phyloP scores from a whole-genome alignment of 2,888 invertebrate species.

The Eurytoma californica region DNA sequence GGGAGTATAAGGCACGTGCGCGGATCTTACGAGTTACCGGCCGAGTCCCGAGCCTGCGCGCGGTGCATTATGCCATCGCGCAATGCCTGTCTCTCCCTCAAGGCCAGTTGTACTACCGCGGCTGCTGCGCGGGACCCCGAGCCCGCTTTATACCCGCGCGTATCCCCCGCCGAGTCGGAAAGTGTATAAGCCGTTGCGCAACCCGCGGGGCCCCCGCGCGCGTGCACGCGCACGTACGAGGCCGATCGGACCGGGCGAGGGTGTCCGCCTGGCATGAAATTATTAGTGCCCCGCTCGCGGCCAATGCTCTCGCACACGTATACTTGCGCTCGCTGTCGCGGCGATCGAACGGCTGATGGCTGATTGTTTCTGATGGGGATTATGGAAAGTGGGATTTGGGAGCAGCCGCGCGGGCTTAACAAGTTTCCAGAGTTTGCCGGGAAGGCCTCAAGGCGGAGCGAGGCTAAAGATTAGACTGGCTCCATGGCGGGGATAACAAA shows the following conservation, averaged over 20 bases:
- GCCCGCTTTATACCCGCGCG: background rate
- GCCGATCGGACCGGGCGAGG: constrained; percentile 63
- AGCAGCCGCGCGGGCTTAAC: background rate
- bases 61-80: constrained; percentile 71
- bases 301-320: constrained; percentile 53
- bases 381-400: constrained; percentile 10
- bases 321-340: too few species aligned
- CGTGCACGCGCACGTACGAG: constrained; percentile 30
- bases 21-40: constrained; percentile 60
- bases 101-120: constrained; percentile 72
- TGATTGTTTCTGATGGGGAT: constrained; percentile 19
- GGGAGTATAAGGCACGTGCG: constrained; percentile 53
- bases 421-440: background rate
- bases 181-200: constrained; percentile 72
- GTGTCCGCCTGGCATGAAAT: constrained; percentile 70
- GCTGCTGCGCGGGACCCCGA: background rate
- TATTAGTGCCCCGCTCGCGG: constrained; percentile 65
- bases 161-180: constrained; percentile 61
- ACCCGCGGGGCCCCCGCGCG: constrained; percentile 58
- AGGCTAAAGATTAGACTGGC: too few species aligned
- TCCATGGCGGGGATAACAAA: background rate
- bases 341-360: background rate
- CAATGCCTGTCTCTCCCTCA: constrained; percentile 70
- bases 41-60: constrained; percentile 43
- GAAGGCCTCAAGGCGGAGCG: too few species aligned